A percentile compares a stretch with the other conserved stretches of the same genome.
Conservation (phyloP, 1,140 invertebrate genomes). For the Polypedilum vanderplanki region DNA sequence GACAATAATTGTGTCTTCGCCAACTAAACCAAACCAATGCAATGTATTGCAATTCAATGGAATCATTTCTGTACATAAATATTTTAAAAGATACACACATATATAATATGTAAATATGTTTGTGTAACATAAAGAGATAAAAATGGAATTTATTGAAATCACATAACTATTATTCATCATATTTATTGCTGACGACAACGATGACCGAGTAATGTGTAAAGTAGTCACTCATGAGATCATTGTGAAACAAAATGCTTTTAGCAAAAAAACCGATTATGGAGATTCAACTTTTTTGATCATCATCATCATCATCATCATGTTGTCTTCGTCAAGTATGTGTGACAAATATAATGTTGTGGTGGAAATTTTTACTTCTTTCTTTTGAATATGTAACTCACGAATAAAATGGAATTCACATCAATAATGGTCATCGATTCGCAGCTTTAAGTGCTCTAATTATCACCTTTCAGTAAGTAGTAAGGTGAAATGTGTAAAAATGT, state of each 20-base stretch:
- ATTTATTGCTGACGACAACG: too few species aligned
- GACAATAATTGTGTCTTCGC: not conserved
- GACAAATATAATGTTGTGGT: not conserved
- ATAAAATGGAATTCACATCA: too few species aligned
- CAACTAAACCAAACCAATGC: slow-evolving; percentile 14
- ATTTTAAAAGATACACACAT: not conserved
- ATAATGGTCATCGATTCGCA: too few species aligned
- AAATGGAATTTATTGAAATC: too few species aligned
- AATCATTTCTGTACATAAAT: slow-evolving; percentile 10
- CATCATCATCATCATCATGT: not conserved
- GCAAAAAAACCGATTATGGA: not conserved
- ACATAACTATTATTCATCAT: too few species aligned
- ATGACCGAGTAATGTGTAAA: too few species aligned
- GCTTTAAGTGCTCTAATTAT: not conserved
- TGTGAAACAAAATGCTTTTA: slow-evolving; percentile 13
- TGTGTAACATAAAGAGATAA: too few species aligned
- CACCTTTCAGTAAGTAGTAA: not conserved
- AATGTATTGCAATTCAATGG: not conserved
- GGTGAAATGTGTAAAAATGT: not conserved
- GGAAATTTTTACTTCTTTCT: too few species aligned
- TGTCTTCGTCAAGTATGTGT: not conserved
- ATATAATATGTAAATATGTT: not conserved
- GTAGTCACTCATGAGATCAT: not conserved
- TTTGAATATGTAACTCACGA: too few species aligned
- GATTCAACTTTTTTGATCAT: not conserved